Base-by-base conservation (phyloP, 2,113 vertebrate genomes). In the Scolopax mira region DNA sequence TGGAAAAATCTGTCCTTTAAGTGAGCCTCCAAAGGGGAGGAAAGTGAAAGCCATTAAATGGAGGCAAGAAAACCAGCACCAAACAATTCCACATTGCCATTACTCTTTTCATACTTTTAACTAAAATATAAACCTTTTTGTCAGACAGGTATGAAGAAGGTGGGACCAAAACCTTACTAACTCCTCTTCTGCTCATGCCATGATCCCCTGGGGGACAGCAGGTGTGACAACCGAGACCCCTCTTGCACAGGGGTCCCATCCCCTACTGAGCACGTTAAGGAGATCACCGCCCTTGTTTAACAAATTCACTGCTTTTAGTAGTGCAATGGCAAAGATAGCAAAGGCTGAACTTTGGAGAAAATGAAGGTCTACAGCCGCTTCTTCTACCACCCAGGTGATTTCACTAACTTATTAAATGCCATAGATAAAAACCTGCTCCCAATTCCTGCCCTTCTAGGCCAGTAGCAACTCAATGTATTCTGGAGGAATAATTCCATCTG, bases 161-260 rank as follows among this genome's bases (percentile, higher is more conserved):
- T 28, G 30, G 27, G 24, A 44, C 12, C 31, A 52, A 57, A 52
- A 44, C 28, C 42, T 74, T 27, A 17, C 24, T 24, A 33, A 21
- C 9, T 51, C 22, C 31, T 52, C 16, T 12, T 49, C 14, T 5
- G 18, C 27, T 44, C 31, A 33, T 3, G 1, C 37, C 33, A 52
- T 0, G 7, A 44, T 17, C 4, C 35, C 55, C 10, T 7, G 9
- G 1, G 3, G 46, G 18, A 41, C 18, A 28, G 33, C 16, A 6
- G 51, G 28, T 57, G 30, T 1, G 4, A 27, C 1, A 21, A 30
- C 64, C 3, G 0, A 72, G 65, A 13, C 21, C 8, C 33, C 19
- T 48, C 79, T 37, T 24, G 39, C 46, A 41, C 2, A 0, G 14
- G 22, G 11, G 6, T 80, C 18, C 54, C 35, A n/a, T 2, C 30